Conservation (phyloP, 2,797 vertebrate species). For the Falco rusticolus region DNA sequence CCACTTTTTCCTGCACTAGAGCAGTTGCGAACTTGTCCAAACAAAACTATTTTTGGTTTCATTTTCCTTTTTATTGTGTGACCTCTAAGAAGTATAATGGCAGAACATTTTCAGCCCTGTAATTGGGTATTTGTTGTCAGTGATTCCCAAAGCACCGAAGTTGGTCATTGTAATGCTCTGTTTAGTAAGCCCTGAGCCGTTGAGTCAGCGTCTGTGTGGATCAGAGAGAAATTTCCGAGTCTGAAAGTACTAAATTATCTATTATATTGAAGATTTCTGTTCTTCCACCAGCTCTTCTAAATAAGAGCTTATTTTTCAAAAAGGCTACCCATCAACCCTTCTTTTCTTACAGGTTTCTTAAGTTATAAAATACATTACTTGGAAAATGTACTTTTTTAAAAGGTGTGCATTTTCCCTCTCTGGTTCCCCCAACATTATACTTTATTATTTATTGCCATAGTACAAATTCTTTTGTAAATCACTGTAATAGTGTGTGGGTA, state of each 20-base stretch:
- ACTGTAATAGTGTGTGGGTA: slow-evolving; percentile 17
- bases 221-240: background rate
- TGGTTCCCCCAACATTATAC: background rate
- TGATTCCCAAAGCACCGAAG: background rate
- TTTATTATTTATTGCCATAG: slow-evolving; percentile 21
- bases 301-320: background rate
- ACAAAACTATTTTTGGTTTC: background rate
- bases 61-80: background rate
- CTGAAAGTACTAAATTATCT: background rate
- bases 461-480: slow-evolving; percentile 51
- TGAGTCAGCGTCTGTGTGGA: background rate
- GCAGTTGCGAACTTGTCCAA: background rate
- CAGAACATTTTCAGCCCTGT: background rate
- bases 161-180: background rate
- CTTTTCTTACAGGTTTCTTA: background rate
- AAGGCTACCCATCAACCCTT: background rate
- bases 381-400: background rate
- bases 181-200: background rate
- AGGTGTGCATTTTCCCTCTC: background rate
- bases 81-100: background rate
- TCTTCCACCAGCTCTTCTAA: background rate
- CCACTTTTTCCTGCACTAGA: slow-evolving; percentile 24
- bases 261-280: background rate
- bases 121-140: background rate
- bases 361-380: background rate